A percentile compares a stretch with the other conserved stretches of the same genome.
Evolutionary conservation across 2,888 invertebrate species (phyloP).

Genomic region (Galerucella pusilla): DNA sequence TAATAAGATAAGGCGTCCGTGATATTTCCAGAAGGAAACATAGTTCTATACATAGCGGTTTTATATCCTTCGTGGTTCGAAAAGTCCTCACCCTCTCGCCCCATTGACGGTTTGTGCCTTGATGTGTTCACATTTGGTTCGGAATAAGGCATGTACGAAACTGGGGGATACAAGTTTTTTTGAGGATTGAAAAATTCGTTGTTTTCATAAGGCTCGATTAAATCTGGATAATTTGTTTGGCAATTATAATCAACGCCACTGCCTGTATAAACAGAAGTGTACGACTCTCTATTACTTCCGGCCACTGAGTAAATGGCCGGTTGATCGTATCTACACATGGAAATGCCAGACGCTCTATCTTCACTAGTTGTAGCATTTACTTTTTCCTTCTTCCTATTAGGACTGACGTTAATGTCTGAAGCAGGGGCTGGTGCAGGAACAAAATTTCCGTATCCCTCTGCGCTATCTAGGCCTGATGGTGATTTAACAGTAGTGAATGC

Average conservation of each 20-base stretch:
- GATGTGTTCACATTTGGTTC: constrained; percentile 45
- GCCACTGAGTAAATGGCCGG: constrained; percentile 82
- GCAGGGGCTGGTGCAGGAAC: constrained; percentile 69
- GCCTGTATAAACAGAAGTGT: constrained; percentile 80
- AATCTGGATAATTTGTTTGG: constrained; percentile 76
- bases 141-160: constrained; percentile 66
- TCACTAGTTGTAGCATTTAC: constrained; percentile 59
- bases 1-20: constrained; percentile 87
- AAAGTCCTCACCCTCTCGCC: constrained; percentile 67
- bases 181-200: constrained; percentile 65
- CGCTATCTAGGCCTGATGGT: constrained; percentile 65
- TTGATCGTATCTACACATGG: constrained; percentile 67
- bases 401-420: constrained; percentile 67
- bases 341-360: constrained; percentile 61
- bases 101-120: constrained; percentile 71
- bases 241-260: constrained; percentile 72
- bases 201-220: constrained; percentile 72
- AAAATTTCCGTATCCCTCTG: constrained; percentile 66
- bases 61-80: constrained; percentile 75
- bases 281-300: constrained; percentile 76
- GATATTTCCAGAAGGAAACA: constrained; percentile 78
- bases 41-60: constrained; percentile 72
- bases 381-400: constrained; percentile 64
- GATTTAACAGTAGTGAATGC: constrained; percentile 69
- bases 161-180: constrained; percentile 68